These are phyloP conservation scores for Drosophila putrida DNA, from an alignment of 2,888 invertebrate genomes.

Conservation along the genomic window DNA sequence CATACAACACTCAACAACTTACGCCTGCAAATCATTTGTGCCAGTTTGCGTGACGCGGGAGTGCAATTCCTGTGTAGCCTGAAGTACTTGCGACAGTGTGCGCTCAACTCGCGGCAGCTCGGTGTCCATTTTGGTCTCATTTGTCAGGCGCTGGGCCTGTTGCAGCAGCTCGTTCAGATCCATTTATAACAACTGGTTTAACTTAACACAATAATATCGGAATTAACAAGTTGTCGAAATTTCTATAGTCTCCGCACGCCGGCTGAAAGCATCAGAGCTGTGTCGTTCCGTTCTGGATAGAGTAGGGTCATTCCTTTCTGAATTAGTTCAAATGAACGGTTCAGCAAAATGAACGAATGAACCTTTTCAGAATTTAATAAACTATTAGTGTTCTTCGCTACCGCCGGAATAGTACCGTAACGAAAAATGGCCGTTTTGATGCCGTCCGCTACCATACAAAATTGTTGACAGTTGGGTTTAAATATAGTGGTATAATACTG, in stretches of 20 bases:
- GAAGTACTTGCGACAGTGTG: conserved; percentile 95
- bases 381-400: no score
- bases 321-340: no score
- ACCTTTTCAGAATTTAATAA: no score
- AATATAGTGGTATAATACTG: no score
- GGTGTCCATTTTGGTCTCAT: conserved; percentile 94
- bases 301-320: no score
- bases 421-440: no score
- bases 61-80: conserved; percentile 95
- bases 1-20: conserved; percentile 48
- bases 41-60: conserved; percentile 94
- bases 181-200: conserved; percentile 72
- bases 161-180: conserved; percentile 95
- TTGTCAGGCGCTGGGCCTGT: conserved; percentile 96
- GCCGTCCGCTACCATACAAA: no score
- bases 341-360: no score
- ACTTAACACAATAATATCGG: neutral
- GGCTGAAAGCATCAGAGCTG: neutral
- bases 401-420: no score
- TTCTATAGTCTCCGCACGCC: conserved; percentile 6
- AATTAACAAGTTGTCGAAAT: neutral
- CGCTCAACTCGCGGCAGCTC: conserved; percentile 95
- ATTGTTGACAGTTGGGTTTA: no score
- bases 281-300: no score
- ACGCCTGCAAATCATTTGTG: conserved; percentile 96